A percentile compares a stretch with the other conserved stretches of the same genome.
Evolutionary conservation across 2,113 vertebrate species (phyloP).

Genomic region (Callocephalon fimbriatum): DNA sequence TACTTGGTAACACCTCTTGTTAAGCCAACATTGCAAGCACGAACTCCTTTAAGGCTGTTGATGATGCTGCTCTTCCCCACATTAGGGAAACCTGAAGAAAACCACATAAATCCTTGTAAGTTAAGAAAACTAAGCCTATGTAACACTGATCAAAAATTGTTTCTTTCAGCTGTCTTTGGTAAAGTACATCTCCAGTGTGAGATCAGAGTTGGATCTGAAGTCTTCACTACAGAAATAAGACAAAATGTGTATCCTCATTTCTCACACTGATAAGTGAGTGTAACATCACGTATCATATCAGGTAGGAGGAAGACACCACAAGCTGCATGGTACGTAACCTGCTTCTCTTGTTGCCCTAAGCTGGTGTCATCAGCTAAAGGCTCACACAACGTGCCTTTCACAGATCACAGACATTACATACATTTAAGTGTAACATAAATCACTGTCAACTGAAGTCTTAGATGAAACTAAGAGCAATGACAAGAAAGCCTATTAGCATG

Average conservation of each 20-base stretch:
- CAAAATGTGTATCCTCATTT: constrained; percentile 58
- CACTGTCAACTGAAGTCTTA: too few relatives aligned
- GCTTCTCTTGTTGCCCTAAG: neutral
- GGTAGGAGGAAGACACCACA: neutral
- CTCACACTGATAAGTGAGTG: neutral
- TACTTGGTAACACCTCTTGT: constrained; percentile 91
- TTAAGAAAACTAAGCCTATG: neutral
- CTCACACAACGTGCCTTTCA: too few relatives aligned
- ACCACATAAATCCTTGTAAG: neutral
- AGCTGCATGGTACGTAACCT: neutral
- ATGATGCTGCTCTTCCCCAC: constrained; percentile 98
- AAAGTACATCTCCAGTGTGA: neutral
- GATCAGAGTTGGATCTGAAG: constrained; percentile 78
- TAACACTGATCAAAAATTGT: neutral
- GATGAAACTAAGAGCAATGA: neutral
- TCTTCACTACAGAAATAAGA: constrained; percentile 71
- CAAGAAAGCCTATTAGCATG: neutral
- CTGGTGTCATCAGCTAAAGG: neutral
- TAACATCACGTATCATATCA: neutral
- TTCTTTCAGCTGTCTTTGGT: neutral
- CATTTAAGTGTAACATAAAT: too few relatives aligned
- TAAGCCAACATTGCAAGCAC: constrained; percentile 83
- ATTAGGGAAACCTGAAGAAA: constrained; percentile 89
- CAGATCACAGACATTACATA: too few relatives aligned
- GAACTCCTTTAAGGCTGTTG: constrained; percentile 88